These are phyloP conservation scores for Protobothrops mucrosquamatus DNA, from an alignment of 2,113 vertebrate species.

Conservation along the genomic window DNA sequence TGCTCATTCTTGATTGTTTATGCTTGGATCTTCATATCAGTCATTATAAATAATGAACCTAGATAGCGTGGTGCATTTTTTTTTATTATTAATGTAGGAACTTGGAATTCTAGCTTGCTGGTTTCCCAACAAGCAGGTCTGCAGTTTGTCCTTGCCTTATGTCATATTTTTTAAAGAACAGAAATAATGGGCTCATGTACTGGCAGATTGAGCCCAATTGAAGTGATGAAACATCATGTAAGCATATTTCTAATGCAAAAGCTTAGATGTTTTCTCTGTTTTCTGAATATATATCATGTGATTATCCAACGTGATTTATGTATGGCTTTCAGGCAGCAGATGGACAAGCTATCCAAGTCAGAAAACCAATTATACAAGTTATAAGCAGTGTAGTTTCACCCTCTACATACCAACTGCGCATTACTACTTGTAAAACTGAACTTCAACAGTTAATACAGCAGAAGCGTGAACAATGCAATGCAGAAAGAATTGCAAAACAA, in stretches of 20 bases:
- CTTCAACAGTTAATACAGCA: constrained; percentile 96
- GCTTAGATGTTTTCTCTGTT: neutral
- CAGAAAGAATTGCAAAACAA: constrained; percentile 91
- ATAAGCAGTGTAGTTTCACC: constrained; percentile 68
- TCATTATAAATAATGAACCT: neutral
- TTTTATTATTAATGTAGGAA: neutral
- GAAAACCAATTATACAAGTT: constrained; percentile 75
- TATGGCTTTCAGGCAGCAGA: constrained; percentile 74
- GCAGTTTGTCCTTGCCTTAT: no score
- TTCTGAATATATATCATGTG: constrained; percentile 1
- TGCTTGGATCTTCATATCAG: neutral
- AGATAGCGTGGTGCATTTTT: neutral
- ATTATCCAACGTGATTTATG: neutral
- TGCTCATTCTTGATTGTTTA: neutral
- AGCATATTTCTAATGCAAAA: neutral
- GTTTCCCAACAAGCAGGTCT: no score
- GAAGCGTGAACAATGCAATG: constrained; percentile 91
- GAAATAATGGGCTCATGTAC: neutral
- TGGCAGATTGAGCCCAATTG: neutral
- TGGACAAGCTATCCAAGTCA: constrained; percentile 67
- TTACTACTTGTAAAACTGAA: constrained; percentile 90
- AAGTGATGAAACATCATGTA: neutral
- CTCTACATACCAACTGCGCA: constrained; percentile 83
- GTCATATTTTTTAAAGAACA: neutral
- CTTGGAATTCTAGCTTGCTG: no score